These are phyloP conservation scores for Enteromius argenteus DNA, from an alignment of 2,797 vertebrate genomes.

Conservation along the genomic window DNA sequence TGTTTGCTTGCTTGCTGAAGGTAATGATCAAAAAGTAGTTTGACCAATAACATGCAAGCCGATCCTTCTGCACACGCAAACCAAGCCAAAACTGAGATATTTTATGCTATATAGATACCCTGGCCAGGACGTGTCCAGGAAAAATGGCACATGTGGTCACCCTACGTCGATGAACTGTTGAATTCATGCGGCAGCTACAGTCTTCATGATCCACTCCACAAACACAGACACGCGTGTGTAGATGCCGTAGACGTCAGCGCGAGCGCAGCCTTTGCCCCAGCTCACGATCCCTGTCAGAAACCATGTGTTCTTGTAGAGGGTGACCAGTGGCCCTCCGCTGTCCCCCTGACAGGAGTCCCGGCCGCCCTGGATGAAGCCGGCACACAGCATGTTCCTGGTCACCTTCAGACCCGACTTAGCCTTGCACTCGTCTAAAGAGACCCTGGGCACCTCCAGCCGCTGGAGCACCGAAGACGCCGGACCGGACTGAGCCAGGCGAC, in stretches of 20 bases:
- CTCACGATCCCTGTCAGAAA: constrained; percentile 92
- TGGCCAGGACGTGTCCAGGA: too few species aligned
- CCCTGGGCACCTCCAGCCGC: constrained; percentile 80
- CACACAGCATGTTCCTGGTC: constrained; percentile 94
- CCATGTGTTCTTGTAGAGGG: constrained; percentile 85
- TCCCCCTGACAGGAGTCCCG: constrained; percentile 90
- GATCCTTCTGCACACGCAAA: too few species aligned
- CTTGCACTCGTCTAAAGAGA: constrained; percentile 84
- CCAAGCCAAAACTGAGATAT: too few species aligned
- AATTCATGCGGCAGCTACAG: constrained; percentile 54
- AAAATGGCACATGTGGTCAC: too few species aligned
- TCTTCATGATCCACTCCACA: constrained; percentile 80
- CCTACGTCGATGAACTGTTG: too few species aligned
- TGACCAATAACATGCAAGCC: too few species aligned
- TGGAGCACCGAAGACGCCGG: constrained; percentile 78
- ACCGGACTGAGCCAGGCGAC: constrained; percentile 81
- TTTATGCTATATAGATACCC: too few species aligned
- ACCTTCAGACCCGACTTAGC: constrained; percentile 76
- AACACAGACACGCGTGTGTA: constrained; percentile 88
- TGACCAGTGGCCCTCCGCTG: constrained; percentile 91
- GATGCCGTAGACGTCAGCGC: constrained; percentile 81
- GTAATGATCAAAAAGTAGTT: too few species aligned
- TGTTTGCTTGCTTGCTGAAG: too few species aligned
- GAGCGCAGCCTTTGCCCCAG: constrained; percentile 92
- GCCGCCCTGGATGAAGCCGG: constrained; percentile 78